These are phyloP conservation scores for Alsophila aescularia DNA, from an alignment of 2,888 invertebrate species.

Conservation along the genomic window DNA sequence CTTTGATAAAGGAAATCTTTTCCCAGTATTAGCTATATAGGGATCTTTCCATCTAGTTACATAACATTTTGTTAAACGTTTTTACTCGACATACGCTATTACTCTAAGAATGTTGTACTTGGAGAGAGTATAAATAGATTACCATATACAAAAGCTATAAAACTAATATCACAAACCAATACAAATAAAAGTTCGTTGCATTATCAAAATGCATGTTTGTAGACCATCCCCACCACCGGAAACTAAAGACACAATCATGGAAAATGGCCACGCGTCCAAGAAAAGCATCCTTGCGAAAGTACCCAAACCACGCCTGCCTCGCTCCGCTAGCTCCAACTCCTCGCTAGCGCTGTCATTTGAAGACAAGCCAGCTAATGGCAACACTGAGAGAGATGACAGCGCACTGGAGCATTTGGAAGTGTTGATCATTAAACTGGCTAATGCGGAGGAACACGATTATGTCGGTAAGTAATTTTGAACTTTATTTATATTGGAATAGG, in stretches of 20 bases:
- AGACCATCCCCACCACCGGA: conserved; percentile 61
- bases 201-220: too few relatives aligned
- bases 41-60: too few relatives aligned
- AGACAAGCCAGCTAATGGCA: conserved; percentile 53
- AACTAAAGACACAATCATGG: conserved; percentile 58
- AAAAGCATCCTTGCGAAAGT: conserved; percentile 73
- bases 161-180: too few relatives aligned
- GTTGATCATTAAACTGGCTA: conserved; percentile 71
- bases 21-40: too few relatives aligned
- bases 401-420: conserved; percentile 65
- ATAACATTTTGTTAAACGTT: too few relatives aligned
- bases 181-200: too few relatives aligned
- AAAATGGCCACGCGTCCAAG: conserved; percentile 60
- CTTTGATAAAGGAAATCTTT: too few relatives aligned
- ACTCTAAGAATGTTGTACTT: too few relatives aligned
- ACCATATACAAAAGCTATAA: too few relatives aligned
- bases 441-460: conserved; percentile 71
- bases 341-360: conserved; percentile 51
- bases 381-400: conserved; percentile 44
- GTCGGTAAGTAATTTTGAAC: conserved; percentile 61
- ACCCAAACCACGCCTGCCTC: conserved; percentile 63
- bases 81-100: too few relatives aligned
- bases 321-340: conserved; percentile 60
- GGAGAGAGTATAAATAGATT: too few relatives aligned
- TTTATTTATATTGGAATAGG: neutral